Evolutionary conservation across 2,797 vertebrate genomes (phyloP).

Genomic region (Schizopygopsis pylzovi): DNA sequence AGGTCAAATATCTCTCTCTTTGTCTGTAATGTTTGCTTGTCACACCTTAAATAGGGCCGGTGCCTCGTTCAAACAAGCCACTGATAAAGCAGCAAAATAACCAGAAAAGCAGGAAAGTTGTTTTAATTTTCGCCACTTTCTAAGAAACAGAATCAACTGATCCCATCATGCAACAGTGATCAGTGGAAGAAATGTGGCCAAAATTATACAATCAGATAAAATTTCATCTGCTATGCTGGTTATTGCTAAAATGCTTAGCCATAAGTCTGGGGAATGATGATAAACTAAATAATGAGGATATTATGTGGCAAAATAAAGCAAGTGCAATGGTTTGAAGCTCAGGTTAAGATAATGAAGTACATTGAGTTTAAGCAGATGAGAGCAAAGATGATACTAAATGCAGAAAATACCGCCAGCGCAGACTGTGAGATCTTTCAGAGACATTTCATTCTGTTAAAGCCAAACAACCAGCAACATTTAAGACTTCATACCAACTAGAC

Average conservation of each 20-base stretch:
- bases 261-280: slow-evolving; percentile 2
- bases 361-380: slow-evolving; percentile 1
- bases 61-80: slow-evolving; percentile 1
- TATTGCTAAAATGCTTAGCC: neutral
- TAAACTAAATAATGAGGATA: slow-evolving; percentile 2
- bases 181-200: neutral
- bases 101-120: slow-evolving; percentile 4
- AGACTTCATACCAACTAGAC: neutral
- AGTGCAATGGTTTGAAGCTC: neutral
- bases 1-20: neutral
- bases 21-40: slow-evolving; percentile 18
- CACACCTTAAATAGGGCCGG: neutral
- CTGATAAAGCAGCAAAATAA: slow-evolving; percentile 29
- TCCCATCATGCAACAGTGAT: slow-evolving; percentile 3
- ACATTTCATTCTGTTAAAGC: neutral
- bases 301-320: slow-evolving; percentile 19
- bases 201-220: neutral
- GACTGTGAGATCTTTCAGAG: slow-evolving; percentile 1
- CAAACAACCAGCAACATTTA: neutral
- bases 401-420: slow-evolving; percentile 14
- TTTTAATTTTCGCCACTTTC: neutral
- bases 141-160: neutral
- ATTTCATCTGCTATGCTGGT: slow-evolving; percentile 18
- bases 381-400: slow-evolving; percentile 4
- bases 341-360: slow-evolving; percentile 24